Percentiles rank a stretch among this genome's conserved stretches.
Conservation (phyloP, 2,113 vertebrate genomes). For the Emydocephalus ijimae region DNA sequence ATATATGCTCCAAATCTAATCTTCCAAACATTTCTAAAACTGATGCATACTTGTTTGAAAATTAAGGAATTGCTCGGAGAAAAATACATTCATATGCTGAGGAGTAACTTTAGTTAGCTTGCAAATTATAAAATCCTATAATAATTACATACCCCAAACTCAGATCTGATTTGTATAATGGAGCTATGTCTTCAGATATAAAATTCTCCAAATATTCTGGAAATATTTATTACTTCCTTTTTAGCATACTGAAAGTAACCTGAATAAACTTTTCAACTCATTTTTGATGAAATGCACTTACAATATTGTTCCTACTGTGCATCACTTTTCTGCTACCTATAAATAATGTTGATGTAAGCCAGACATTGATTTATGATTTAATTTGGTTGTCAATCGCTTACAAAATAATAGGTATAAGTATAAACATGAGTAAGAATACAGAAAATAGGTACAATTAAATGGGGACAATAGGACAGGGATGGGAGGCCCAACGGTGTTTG, state of each 20-base stretch:
- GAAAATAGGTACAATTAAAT: too few relatives aligned
- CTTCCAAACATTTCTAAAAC: not conserved
- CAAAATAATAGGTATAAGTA: too few relatives aligned
- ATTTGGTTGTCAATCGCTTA: too few relatives aligned
- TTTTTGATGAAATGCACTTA: not conserved
- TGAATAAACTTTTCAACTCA: not conserved
- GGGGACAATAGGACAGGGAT: too few relatives aligned
- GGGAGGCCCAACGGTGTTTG: not conserved
- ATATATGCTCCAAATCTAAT: not conserved
- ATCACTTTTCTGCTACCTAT: not conserved
- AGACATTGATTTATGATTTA: not conserved
- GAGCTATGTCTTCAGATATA: not conserved
- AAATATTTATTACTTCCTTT: not conserved
- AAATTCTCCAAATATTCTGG: not conserved
- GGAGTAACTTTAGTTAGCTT: not conserved
- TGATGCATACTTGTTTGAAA: not conserved
- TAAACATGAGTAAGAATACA: too few relatives aligned
- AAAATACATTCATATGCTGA: not conserved
- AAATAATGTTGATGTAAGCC: not conserved
- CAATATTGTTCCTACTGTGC: not conserved
- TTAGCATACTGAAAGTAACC: not conserved
- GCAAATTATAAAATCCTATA: not conserved
- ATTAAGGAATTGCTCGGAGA: not conserved
- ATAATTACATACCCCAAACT: not conserved
- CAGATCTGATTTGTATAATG: not conserved